Conservation (phyloP, 2,888 invertebrate genomes). For the Erebia epiphron region DNA sequence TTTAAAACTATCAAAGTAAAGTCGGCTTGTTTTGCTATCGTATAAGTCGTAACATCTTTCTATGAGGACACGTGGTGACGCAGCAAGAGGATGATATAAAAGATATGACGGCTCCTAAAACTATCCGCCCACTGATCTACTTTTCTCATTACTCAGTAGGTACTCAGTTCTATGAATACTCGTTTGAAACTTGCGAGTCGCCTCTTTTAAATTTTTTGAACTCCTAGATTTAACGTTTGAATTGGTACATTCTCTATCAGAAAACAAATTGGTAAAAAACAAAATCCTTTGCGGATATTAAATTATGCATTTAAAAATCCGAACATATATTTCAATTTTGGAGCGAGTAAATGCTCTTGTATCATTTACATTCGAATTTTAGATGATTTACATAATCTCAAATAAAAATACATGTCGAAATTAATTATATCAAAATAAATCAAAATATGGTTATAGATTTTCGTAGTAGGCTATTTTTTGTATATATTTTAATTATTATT, state of each 20-base stretch:
- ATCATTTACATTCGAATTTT: no score
- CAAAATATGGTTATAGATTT: neutral
- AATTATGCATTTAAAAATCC: no score
- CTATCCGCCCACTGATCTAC: neutral
- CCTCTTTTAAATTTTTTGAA: neutral
- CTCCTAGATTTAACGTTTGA: neutral
- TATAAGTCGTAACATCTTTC: slow-evolving; percentile 1
- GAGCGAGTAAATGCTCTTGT: no score
- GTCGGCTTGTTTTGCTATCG: neutral
- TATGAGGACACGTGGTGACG: neutral
- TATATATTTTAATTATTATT: no score
- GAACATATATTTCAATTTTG: no score
- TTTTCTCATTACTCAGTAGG: neutral
- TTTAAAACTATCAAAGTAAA: neutral
- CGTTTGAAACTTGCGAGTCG: neutral
- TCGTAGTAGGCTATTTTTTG: no score
- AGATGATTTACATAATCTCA: no score
- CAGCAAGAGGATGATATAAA: neutral
- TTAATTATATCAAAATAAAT: neutral
- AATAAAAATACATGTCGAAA: no score
- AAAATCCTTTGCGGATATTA: no score
- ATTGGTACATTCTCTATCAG: neutral
- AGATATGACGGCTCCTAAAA: neutral
- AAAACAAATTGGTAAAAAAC: neutral
- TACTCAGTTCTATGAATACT: neutral